Evolutionary conservation across 2,113 vertebrate species (phyloP).

Genomic region (Trogon melanurus): DNA sequence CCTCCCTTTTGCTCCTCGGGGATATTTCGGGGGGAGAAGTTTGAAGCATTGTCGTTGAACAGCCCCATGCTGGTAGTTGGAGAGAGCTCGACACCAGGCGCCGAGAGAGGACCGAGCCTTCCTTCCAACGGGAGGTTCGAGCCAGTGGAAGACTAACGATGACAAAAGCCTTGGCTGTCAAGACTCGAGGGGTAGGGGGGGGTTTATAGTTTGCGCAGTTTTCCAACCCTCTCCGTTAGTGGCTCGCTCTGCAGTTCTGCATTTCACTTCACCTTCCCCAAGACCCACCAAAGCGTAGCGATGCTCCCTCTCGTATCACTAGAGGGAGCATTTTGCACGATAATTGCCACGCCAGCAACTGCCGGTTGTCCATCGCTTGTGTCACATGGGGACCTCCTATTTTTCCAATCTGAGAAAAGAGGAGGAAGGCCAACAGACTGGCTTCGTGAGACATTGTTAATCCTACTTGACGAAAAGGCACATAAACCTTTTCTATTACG

Average conservation of each 20-base stretch:
- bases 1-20: background rate
- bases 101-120: background rate
- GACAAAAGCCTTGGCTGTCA: background rate
- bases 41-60: background rate
- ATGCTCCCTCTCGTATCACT: background rate
- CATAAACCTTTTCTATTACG: slow-evolving; percentile 5
- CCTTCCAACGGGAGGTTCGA: background rate
- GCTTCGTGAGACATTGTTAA: background rate
- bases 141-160: background rate
- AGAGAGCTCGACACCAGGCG: background rate
- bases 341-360: rapidly evolving
- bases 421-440: background rate
- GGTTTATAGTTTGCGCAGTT: background rate
- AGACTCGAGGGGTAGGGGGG: background rate
- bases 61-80: background rate
- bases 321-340: slow-evolving; percentile 20
- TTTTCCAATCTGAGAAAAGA: slow-evolving; percentile 3
- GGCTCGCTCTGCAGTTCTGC: rapidly evolving
- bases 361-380: background rate
- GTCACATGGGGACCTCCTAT: background rate
- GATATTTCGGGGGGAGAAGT: background rate
- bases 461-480: slow-evolving; percentile 6
- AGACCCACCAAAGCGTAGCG: background rate
- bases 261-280: background rate
- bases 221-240: background rate